phyloP scores from a whole-genome alignment of 2,797 vertebrate species.

The Melanotaenia boesemani region DNA sequence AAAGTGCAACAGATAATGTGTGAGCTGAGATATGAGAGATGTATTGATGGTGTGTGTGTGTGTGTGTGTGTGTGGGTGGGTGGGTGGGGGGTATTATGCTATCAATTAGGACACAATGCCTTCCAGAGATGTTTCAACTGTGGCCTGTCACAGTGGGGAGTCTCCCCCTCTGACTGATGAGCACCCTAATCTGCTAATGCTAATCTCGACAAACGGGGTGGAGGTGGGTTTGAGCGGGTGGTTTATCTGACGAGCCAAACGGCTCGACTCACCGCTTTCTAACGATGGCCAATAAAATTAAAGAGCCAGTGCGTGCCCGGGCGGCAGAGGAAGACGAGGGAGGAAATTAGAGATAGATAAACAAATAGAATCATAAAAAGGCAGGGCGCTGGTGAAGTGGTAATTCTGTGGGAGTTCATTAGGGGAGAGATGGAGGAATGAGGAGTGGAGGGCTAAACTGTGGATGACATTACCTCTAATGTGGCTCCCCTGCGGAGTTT shows the following conservation, averaged over 20 bases:
- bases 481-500: conserved; percentile 80
- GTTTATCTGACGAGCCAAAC: conserved; percentile 68
- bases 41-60: too few relatives aligned
- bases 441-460: conserved; percentile 83
- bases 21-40: conserved; percentile 95
- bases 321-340: conserved; percentile 65
- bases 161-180: conserved; percentile 89
- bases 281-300: conserved; percentile 85
- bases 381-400: conserved; percentile 81
- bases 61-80: conserved; percentile 52
- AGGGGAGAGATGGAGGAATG: conserved; percentile 81
- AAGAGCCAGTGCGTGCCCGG: conserved; percentile 74
- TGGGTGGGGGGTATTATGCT: conserved; percentile 92
- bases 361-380: conserved; percentile 89
- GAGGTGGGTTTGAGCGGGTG: conserved; percentile 58
- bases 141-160: conserved; percentile 85
- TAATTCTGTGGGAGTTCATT: conserved; percentile 87
- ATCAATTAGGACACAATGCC: conserved; percentile 97
- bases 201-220: conserved; percentile 86
- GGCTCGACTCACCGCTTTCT: conserved; percentile 78
- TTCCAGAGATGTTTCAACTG: conserved; percentile 91
- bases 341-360: conserved; percentile 85
- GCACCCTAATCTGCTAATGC: conserved; percentile 99
- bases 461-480: conserved; percentile 87
- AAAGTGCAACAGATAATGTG: conserved; percentile 91